phyloP scores from a whole-genome alignment of 2,797 vertebrate species.

The Strix occidentalis region DNA sequence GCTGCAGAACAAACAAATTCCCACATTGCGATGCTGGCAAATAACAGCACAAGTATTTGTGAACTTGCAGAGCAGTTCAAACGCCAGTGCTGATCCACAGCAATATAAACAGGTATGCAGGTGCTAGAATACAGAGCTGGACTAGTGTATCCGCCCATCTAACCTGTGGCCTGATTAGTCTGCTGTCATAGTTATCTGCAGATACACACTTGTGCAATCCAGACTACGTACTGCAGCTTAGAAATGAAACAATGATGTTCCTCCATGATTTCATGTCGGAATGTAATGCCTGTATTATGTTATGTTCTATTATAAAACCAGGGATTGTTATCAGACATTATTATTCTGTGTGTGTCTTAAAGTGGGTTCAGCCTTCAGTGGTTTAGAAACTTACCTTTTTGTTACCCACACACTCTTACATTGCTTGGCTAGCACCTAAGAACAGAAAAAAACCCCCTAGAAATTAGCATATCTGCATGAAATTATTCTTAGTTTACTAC shows the following conservation, averaged over 20 bases:
- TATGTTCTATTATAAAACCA: background rate
- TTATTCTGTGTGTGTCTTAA: background rate
- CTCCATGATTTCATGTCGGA: background rate
- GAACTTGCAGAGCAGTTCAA: background rate
- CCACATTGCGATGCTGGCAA: background rate
- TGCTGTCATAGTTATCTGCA: background rate
- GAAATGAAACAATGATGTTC: background rate
- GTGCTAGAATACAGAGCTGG: too few relatives aligned
- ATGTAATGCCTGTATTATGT: background rate
- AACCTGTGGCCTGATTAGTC: too few relatives aligned
- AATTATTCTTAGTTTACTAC: background rate
- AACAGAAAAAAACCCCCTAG: background rate
- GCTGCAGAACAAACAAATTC: background rate
- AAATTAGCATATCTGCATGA: background rate
- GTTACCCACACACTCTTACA: fast-evolving
- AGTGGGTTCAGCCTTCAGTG: background rate
- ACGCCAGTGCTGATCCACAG: background rate
- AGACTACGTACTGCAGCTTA: background rate
- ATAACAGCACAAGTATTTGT: background rate
- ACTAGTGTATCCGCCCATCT: background rate
- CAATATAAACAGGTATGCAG: background rate
- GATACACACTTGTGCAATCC: background rate
- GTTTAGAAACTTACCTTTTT: background rate
- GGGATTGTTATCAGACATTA: background rate
- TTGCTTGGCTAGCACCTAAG: background rate